Evolutionary conservation across 1,140 invertebrate genomes (phyloP), one percentile per base, ranked within the genome.

Genomic region (Bombus fervidus): DNA sequence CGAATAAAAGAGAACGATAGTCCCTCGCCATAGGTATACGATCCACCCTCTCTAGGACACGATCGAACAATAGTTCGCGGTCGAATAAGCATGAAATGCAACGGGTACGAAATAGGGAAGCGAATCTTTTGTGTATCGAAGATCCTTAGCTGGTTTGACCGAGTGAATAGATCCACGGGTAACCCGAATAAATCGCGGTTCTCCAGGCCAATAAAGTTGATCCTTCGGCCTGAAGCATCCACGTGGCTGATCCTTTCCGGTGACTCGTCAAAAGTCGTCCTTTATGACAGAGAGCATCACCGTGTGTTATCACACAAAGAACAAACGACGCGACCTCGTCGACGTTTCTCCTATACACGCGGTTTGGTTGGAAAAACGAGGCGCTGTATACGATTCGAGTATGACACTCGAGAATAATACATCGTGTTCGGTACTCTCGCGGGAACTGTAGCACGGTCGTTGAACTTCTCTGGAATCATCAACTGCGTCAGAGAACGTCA

Each of bases 111-210:
- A 87, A 85, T 87, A 89, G 84, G 82, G 78, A 90, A 76, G 81
- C 88, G 88, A 85, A 85, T 90, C 89, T 87, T 90, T 90, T 90
- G 89, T 90, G 89, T 84, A 89, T 80, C 47, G 47, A 87, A 85
- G 88, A 85, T 87, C 85, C 81, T 47, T 18, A n/a, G 68, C 62
- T 75, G 71, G 83, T 83, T 81, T 37, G 84, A 83, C 64, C 77
- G 73, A 66, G 57, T 75, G 77, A 89, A 90, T 80, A 71, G 71
- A 89, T 90, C 68, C 31, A n/a, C 74, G 68, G 81, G 72, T 87
- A 90, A 90, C 88, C 74, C 69, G 89, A 90, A 90, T 90, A 90
- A 90, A 90, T 90, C 88, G 86, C 43, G 76, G 66, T 89, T 89
- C 83, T 78, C 34, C 64, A 64, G 68, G 64, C 85, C 89, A 85